Evolutionary conservation across 2,888 invertebrate genomes (phyloP), one percentile per base, ranked within the genome.

Genomic region (Acanthoscelides obtectus): DNA sequence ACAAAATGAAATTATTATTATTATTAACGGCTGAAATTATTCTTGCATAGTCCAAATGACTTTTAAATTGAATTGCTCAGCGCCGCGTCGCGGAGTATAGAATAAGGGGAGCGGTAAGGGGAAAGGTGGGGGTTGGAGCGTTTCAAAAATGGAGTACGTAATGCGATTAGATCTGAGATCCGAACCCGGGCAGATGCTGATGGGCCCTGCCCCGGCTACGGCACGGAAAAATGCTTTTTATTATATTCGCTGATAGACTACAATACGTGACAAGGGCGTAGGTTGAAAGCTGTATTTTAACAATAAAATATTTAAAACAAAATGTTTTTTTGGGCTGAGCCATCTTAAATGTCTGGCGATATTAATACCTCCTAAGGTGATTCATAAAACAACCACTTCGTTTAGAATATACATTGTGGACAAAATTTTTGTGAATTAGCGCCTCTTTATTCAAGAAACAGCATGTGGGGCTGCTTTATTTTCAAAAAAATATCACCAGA

Each of bases 71-170:
- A 87, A 89, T 90, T 89, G 86, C 87, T 87, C 87, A 79, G 45
- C 45, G 45, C 45, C 45, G 45, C 12, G 8, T 45, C 45, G 12
- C 12, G 45, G 45, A 3, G 12, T 17, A 17, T 17, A 17, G 45
- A 17, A 17, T 3, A 45, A 12, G 17, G 3, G 45, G 45, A 45
- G 45, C 1, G 25, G 25, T n/a, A 25, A 5, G 25, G 25, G 25
- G 25, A 25, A 8, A 8, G 82, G 82, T 80, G 77, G 80, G 80
- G 81, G 82, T 83, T 81, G 80, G 82, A 82, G 82, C 82, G 83
- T 82, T 83, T 83, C 90, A 89, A 89, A 89, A 90, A 90, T 90
- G 90, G 90, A 89, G 87, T 89, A 88, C 83, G 85, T 90, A 90
- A 90, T 89, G 81, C 83, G 86, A 89, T 90, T 88, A 90, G 89